Evolutionary conservation across 2,797 vertebrate species (phyloP).

Genomic region (Graptemys geographica): DNA sequence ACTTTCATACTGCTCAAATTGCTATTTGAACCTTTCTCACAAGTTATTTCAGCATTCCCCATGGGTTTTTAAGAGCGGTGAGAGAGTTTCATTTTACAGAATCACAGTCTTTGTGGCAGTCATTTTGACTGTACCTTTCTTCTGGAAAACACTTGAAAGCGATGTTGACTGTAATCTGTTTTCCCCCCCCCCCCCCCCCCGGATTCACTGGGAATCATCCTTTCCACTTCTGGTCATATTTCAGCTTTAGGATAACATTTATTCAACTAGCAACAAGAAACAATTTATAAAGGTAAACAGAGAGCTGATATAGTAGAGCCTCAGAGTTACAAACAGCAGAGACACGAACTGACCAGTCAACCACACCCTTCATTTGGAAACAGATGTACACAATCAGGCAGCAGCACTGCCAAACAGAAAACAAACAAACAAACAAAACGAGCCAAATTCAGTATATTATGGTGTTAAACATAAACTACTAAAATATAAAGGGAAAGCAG

Average conservation of each 20-base stretch:
- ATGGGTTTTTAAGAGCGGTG: background rate
- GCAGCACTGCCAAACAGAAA: no score
- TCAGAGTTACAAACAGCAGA: no score
- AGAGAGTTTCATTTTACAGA: background rate
- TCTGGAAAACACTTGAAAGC: background rate
- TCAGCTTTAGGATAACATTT: background rate
- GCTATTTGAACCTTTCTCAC: background rate
- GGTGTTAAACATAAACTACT: no score
- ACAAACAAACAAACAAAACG: no score
- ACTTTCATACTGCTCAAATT: background rate
- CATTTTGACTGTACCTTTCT: background rate
- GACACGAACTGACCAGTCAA: no score
- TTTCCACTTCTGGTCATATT: background rate
- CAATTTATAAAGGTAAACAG: background rate
- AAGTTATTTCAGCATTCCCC: background rate
- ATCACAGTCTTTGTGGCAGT: background rate
- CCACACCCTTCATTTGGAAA: no score
- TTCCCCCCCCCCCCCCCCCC: background rate
- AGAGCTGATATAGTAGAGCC: background rate
- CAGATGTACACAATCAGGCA: no score
- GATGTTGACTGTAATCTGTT: background rate
- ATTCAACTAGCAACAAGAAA: background rate
- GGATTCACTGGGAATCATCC: background rate
- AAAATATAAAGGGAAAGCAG: no score
- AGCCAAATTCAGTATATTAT: no score